Evolutionary conservation across 2,888 invertebrate species (phyloP), one percentile per base, ranked within the genome.

Genomic region (Encarsia formosa): DNA sequence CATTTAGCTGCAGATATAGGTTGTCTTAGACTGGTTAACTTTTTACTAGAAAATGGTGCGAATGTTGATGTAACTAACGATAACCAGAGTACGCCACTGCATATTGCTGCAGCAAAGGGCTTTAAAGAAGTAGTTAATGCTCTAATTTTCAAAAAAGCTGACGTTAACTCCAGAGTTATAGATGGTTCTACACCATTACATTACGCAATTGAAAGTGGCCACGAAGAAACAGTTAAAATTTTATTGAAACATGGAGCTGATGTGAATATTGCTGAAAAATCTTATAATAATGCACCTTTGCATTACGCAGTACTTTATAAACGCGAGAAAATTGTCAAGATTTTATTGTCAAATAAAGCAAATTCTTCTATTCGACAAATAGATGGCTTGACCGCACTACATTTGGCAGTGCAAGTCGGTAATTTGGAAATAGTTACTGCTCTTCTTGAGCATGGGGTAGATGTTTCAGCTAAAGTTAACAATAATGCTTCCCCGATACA

Each of bases 21-120:
- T 4, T 23, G n/a, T 6, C n/a, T 39, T 4, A 15, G 23, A 3
- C 23, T 39, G 4, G 39, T 39, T n/a, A 20, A 23, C 5, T 16
- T 19, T 4, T 16, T 39, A 5, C 11, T 39, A 5, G 11, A 39
- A 15, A n/a, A 8, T 23, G 15, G 15, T 1, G 39, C 39, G 5
- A 39, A 39, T 15, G n/a, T 39, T 20, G 18, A 39, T 16, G 16
- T 11, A 4, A 23, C 5, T 13, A 24, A 39, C 29, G 34, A 37
- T 19, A 46, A 58, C 29, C 57, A 59, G 24, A 50, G 54, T 5
- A 65, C 65, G 4, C 59, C 65, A 2, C 50, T 68, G 23, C 65
- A 67, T 44, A 51, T 53, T 40, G 67, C 67, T n/a, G 64, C 62
- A 8, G 46, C 52, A 22, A 56, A 54, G 23, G 65, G 66, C 24